A percentile compares a stretch with the other conserved stretches of the same genome.
phyloP scores from a whole-genome alignment of 2,888 invertebrate genomes.

The Stenichneumon culpator region DNA sequence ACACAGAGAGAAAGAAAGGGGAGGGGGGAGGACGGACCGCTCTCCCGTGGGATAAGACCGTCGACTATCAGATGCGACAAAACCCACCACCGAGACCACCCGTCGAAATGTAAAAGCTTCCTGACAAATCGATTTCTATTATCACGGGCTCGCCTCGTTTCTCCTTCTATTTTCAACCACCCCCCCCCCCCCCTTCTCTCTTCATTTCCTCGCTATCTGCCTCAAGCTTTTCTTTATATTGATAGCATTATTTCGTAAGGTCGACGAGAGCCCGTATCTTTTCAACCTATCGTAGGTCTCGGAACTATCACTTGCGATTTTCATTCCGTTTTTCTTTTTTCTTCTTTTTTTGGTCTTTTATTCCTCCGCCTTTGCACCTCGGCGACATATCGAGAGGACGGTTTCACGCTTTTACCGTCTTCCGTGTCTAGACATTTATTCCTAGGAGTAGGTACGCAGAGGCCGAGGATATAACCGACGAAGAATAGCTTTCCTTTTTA shows the following conservation, averaged over 20 bases:
- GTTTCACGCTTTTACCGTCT: constrained; percentile 56
- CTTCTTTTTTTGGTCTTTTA: background rate
- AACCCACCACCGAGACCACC: constrained; percentile 62
- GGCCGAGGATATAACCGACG: no score
- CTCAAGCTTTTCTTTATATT: constrained; percentile 56
- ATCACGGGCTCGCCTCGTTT: constrained; percentile 67
- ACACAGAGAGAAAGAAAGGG: constrained; percentile 21
- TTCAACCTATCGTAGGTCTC: constrained; percentile 39
- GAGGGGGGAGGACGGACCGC: constrained; percentile 31
- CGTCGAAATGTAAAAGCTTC: constrained; percentile 76
- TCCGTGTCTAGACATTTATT: background rate
- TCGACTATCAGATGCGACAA: constrained; percentile 65
- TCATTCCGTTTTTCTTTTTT: constrained; percentile 19
- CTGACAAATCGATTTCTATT: constrained; percentile 80
- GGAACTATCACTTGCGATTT: constrained; percentile 46
- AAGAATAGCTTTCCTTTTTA: no score
- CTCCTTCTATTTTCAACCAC: constrained; percentile 42
- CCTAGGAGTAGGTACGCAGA: background rate
- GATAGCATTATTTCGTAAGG: constrained; percentile 72
- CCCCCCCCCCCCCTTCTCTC: background rate
- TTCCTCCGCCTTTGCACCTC: background rate
- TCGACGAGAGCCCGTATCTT: constrained; percentile 58
- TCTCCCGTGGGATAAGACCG: constrained; percentile 68
- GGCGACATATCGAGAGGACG: constrained; percentile 38
- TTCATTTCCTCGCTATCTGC: constrained; percentile 16